Evolutionary conservation across 1,140 invertebrate genomes (phyloP), one percentile per base, ranked within the genome.

Genomic region (Daktulosphaira vitifoliae): DNA sequence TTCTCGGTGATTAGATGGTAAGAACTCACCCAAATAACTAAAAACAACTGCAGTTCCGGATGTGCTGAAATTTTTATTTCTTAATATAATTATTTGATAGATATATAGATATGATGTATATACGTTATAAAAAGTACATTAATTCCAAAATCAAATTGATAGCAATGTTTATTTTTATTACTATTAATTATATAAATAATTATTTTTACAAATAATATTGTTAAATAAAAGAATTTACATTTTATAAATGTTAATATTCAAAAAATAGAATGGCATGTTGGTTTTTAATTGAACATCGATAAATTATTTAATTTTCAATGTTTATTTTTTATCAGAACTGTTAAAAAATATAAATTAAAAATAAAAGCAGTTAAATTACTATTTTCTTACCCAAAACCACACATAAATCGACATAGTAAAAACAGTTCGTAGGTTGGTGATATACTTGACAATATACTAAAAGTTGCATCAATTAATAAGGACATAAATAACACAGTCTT

Each of bases 301-400:
- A 37, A 13, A 37, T 37, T n/a, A n/a, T n/a, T n/a, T n/a, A n/a
- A n/a, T n/a, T n/a, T n/a, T n/a, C n/a, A n/a, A n/a, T n/a, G n/a
- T n/a, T n/a, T n/a, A n/a, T n/a, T n/a, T n/a, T n/a, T n/a, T n/a
- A n/a, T n/a, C n/a, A n/a, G n/a, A n/a, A n/a, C n/a, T n/a, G n/a
- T n/a, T n/a, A n/a, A n/a, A n/a, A n/a, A n/a, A n/a, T n/a, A n/a
- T n/a, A n/a, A n/a, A n/a, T n/a, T n/a, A n/a, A n/a, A n/a, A n/a
- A n/a, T n/a, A n/a, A n/a, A n/a, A n/a, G n/a, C n/a, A 37, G 6
- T 37, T 37, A 42, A 42, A 15, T 15, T 42, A 15, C 16, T 13
- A 4, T 42, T 4, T 42, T 83, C 85, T 85, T 78, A 92, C 89
- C 86, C 85, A 71, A 91, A 87, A 69, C 89, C 89, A 75, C 88